Conservation (phyloP, 2,888 invertebrate genomes). For the Ormyrus pomaceus region DNA sequence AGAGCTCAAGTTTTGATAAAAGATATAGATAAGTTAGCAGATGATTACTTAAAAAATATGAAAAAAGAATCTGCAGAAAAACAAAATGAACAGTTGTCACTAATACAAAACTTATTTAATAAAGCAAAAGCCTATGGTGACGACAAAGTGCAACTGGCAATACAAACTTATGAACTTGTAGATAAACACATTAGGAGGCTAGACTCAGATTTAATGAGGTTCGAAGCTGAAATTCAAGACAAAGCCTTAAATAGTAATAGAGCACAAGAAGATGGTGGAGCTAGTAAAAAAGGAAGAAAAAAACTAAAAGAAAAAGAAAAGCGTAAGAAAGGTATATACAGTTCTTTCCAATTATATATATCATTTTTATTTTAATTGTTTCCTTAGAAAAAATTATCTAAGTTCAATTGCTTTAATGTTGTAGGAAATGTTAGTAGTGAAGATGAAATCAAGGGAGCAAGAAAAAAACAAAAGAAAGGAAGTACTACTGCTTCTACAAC, state of each 20-base stretch:
- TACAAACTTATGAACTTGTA: constrained; percentile 98
- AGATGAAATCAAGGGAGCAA: constrained; percentile 73
- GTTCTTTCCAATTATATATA: not conserved
- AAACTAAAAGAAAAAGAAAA: constrained; percentile 83
- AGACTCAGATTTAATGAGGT: constrained; percentile 96
- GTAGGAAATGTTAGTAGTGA: constrained; percentile 72
- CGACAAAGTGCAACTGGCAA: constrained; percentile 97
- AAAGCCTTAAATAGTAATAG: constrained; percentile 89
- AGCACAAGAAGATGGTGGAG: constrained; percentile 81
- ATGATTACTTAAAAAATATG: constrained; percentile 86
- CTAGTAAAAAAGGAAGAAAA: constrained; percentile 84
- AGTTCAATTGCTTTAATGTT: constrained; percentile 1
- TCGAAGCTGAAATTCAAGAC: constrained; percentile 97
- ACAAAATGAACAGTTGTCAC: constrained; percentile 88
- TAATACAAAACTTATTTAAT: constrained; percentile 92
- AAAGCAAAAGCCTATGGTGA: constrained; percentile 98
- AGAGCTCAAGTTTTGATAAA: constrained; percentile 93
- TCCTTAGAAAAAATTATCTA: not conserved
- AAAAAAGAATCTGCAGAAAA: constrained; percentile 86
- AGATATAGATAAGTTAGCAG: constrained; percentile 92
- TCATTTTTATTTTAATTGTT: not conserved
- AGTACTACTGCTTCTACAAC: constrained; percentile 69
- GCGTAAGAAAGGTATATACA: constrained; percentile 77
- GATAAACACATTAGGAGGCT: constrained; percentile 97
- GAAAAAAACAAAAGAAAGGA: constrained; percentile 80